These are phyloP conservation scores for Priocnemis perturbator DNA, from an alignment of 2,888 invertebrate species.

Conservation along the genomic window DNA sequence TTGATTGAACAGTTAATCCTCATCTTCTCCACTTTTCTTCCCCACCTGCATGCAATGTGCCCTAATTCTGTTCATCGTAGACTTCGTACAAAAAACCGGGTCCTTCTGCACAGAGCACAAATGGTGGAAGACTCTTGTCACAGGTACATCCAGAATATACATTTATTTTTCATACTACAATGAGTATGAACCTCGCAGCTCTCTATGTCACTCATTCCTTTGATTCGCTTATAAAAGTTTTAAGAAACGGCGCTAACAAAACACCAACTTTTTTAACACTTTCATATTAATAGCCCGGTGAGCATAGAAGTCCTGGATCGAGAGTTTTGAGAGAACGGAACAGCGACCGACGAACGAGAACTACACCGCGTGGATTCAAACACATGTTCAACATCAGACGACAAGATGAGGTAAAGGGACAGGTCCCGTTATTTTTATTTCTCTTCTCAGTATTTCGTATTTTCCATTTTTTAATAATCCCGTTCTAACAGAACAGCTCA, in stretches of 20 bases:
- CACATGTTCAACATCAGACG: slow-evolving; percentile 55
- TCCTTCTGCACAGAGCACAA: slow-evolving; percentile 91
- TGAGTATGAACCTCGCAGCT: background rate
- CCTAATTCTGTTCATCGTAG: slow-evolving; percentile 67
- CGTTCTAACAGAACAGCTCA: slow-evolving; percentile 53
- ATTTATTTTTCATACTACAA: background rate
- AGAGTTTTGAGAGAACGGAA: slow-evolving; percentile 66
- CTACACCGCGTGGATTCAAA: slow-evolving; percentile 55
- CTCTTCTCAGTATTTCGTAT: background rate
- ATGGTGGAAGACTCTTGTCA: slow-evolving; percentile 84
- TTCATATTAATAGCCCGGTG: slow-evolving; percentile 31
- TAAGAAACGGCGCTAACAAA: slow-evolving; percentile 54
- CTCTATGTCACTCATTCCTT: background rate
- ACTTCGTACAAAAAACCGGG: slow-evolving; percentile 90
- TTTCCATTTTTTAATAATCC: background rate
- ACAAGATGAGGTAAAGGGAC: slow-evolving; percentile 66
- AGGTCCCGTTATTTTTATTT: slow-evolving; percentile 1
- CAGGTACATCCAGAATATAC: slow-evolving; percentile 75
- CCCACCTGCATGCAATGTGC: background rate
- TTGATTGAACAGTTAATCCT: background rate
- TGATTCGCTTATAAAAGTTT: slow-evolving; percentile 19
- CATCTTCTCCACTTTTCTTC: background rate
- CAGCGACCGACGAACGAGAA: slow-evolving; percentile 61
- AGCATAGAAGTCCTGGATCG: slow-evolving; percentile 63
- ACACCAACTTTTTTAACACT: too few relatives aligned